These are phyloP conservation scores for Pararge aegeria DNA, from an alignment of 1,140 invertebrate species.

Conservation along the genomic window DNA sequence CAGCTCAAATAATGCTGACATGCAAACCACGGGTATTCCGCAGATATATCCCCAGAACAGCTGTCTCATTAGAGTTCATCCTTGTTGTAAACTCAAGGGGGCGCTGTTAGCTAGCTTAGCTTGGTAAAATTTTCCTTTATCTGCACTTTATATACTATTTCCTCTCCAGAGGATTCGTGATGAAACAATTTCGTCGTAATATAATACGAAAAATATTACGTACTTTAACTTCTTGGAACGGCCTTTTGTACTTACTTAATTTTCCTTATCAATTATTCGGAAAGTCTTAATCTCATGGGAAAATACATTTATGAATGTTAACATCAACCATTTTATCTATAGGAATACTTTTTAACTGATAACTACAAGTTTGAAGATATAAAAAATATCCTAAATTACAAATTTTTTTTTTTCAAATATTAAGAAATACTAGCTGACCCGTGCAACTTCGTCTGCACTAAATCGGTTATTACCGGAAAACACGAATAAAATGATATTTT, in stretches of 20 bases:
- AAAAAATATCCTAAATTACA: no score
- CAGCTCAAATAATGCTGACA: constrained; percentile 5
- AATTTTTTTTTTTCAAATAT: no score
- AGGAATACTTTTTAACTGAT: no score
- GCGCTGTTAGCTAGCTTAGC: constrained; percentile 6
- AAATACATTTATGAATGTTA: background rate
- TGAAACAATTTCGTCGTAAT: constrained; percentile 5
- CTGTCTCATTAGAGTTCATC: constrained; percentile 11
- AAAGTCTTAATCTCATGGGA: background rate
- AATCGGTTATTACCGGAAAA: no score
- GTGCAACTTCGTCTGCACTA: no score
- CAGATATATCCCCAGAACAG: constrained; percentile 5
- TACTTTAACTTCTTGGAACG: background rate
- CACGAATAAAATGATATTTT: no score
- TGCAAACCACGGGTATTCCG: background rate
- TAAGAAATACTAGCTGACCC: no score
- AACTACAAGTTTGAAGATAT: no score
- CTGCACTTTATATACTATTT: constrained; percentile 9
- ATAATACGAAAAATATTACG: constrained; percentile 1
- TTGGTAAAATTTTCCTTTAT: constrained; percentile 6
- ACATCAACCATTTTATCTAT: background rate
- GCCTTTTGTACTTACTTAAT: background rate
- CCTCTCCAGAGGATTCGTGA: background rate
- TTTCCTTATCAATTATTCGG: background rate
- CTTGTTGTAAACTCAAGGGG: constrained; percentile 12